These are phyloP conservation scores for Trachymyrmex septentrionalis DNA, from an alignment of 1,140 invertebrate species.

Conservation along the genomic window DNA sequence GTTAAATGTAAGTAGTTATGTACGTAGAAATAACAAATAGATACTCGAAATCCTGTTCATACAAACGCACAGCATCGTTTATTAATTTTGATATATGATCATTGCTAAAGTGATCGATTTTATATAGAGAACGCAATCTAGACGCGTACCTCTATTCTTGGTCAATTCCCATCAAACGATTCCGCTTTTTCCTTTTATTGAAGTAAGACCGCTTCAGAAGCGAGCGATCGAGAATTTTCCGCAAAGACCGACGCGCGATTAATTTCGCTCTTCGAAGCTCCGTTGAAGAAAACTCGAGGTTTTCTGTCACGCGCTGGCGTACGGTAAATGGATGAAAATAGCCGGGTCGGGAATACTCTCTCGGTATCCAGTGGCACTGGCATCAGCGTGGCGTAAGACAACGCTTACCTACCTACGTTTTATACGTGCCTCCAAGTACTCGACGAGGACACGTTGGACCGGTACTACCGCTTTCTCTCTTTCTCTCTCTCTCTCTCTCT, in stretches of 20 bases:
- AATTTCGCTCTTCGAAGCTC: slow-evolving; percentile 39
- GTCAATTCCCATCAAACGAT: slow-evolving; percentile 32
- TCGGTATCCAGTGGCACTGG: slow-evolving; percentile 31
- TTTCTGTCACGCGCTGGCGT: slow-evolving; percentile 40
- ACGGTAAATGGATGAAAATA: slow-evolving; percentile 69
- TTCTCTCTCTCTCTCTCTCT: not conserved
- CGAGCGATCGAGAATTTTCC: slow-evolving; percentile 23
- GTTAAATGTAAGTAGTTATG: no score
- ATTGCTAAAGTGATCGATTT: slow-evolving; percentile 3
- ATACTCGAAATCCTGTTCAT: not conserved
- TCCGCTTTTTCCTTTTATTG: slow-evolving; percentile 19
- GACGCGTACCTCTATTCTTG: slow-evolving; percentile 1
- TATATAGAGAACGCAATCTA: not conserved
- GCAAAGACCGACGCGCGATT: slow-evolving; percentile 43
- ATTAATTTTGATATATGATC: slow-evolving; percentile 3
- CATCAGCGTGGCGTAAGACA: slow-evolving; percentile 59
- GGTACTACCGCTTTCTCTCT: slow-evolving; percentile 72
- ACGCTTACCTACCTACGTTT: slow-evolving; percentile 66
- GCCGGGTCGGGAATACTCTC: slow-evolving; percentile 55
- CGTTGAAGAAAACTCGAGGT: slow-evolving; percentile 10
- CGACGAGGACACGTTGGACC: slow-evolving; percentile 73
- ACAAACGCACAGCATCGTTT: not conserved
- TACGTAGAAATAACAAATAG: not conserved
- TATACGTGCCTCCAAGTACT: slow-evolving; percentile 71
- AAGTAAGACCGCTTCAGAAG: not conserved